A percentile compares a stretch with the other conserved stretches of the same genome.
Evolutionary conservation across 2,113 vertebrate species (phyloP).

Genomic region (Atherinomorus stipes): DNA sequence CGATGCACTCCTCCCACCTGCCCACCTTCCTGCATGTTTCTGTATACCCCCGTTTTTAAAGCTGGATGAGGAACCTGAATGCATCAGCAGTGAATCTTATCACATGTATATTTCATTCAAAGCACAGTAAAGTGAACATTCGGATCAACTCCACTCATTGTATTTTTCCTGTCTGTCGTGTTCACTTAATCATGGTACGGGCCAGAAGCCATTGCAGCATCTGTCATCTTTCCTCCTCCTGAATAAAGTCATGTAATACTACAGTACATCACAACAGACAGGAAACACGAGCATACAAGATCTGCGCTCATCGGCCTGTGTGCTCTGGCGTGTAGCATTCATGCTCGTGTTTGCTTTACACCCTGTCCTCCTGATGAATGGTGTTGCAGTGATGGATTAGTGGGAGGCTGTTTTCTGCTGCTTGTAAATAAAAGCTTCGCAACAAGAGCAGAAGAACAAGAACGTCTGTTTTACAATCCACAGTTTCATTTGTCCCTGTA

Average conservation of each 20-base stretch:
- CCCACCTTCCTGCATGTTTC: background rate
- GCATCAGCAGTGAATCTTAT: background rate
- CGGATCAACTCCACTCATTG: constrained; percentile 28
- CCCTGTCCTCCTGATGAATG: constrained; percentile 40
- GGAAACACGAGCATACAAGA: constrained; percentile 31
- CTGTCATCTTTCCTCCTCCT: constrained; percentile 31
- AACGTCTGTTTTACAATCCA: constrained; percentile 20
- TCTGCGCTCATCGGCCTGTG: constrained; percentile 35
- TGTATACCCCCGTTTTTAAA: background rate
- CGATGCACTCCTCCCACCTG: too few relatives aligned
- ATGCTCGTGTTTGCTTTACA: constrained; percentile 27
- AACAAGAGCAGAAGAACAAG: constrained; percentile 26
- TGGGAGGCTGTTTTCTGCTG: constrained; percentile 16
- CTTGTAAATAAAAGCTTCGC: constrained; percentile 17
- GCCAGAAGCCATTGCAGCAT: constrained; percentile 9
- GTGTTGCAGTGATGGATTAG: constrained; percentile 37
- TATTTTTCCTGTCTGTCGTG: constrained; percentile 18
- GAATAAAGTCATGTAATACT: constrained; percentile 26
- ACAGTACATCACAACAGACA: constrained; percentile 34
- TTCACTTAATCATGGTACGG: constrained; percentile 34
- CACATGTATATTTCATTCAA: constrained; percentile 21
- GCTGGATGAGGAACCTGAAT: background rate
- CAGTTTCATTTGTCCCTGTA: constrained; percentile 2
- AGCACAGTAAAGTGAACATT: constrained; percentile 6
- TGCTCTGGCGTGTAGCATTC: constrained; percentile 19